Evolutionary conservation across 2,888 invertebrate species (phyloP), one percentile per base, ranked within the genome.

Genomic region (Heteromyza rotundicornis): DNA sequence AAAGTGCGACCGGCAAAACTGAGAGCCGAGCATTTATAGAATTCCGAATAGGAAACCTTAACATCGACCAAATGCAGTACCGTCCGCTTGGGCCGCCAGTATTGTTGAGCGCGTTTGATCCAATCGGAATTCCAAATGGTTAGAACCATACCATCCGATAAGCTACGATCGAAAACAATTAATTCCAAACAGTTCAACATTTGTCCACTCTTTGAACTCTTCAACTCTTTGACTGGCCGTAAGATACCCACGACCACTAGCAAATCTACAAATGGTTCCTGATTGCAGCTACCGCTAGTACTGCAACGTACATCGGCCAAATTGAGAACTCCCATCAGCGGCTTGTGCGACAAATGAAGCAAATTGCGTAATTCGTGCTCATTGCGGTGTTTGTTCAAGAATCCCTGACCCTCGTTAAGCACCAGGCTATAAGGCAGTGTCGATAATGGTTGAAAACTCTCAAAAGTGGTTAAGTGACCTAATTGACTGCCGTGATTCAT

Each of bases 11-110:
- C 75, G 1, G 84, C 83, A 2, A 87, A 81, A 59, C 84, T 82
- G 1, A 86, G 85, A 17, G 86, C 85, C 60, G 87, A 84, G 19
- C 84, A 76, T 51, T 84, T 85, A 19, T 85, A 83, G 63, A 85
- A 87, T 10, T 79, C 81, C 10, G 88, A 88, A 85, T 87, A 88
- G 1, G 84, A 84, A 23, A 92, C 85, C 20, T 86, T 86, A 19
- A 88, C 86, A 76, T 93, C 92, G 1, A 90, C 87, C 62, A 93
- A 82, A 80, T 91, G 91, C 14, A 94, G 78, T 52, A 90, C 86
- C 59, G 92, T 92, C 56, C 87, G 85, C 57, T 87, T 80, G 0
- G 90, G 86, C 61, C 86, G 86, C 93, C 93, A 94, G 54, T 85
- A 58, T 1, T 73, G 47, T 35, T 75, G 64, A 0, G 82, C 89